These are phyloP conservation scores for Anthonomus grandis DNA, from an alignment of 1,140 invertebrate species.

Conservation along the genomic window DNA sequence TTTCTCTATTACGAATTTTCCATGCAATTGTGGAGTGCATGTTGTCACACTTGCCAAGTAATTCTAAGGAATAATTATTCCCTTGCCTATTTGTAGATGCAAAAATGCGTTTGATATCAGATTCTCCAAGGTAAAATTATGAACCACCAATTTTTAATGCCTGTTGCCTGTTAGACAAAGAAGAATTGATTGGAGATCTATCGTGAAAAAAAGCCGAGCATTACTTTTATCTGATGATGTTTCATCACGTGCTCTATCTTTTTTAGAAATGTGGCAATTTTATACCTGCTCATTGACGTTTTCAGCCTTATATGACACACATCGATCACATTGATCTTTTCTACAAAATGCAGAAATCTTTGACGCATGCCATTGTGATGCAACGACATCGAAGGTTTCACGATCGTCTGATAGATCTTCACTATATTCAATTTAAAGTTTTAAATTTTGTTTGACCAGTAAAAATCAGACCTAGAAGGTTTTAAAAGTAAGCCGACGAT, in stretches of 20 bases:
- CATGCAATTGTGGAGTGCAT: slow-evolving; percentile 1
- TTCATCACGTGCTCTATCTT: slow-evolving; percentile 3
- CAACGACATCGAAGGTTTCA: too few species aligned
- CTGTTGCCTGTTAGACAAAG: background rate
- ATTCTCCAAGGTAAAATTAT: slow-evolving; percentile 8
- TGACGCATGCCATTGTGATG: too few species aligned
- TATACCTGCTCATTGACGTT: background rate
- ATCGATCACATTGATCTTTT: slow-evolving; percentile 3
- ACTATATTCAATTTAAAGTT: too few species aligned
- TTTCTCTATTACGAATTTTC: background rate
- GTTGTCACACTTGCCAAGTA: background rate
- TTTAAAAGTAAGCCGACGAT: too few species aligned
- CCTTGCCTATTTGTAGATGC: background rate
- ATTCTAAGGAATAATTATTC: slow-evolving; percentile 1
- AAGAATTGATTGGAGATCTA: slow-evolving; percentile 3
- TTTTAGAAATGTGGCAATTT: background rate
- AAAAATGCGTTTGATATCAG: background rate
- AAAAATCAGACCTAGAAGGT: too few species aligned
- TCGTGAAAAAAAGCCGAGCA: background rate
- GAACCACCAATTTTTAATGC: slow-evolving; percentile 7
- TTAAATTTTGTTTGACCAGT: too few species aligned
- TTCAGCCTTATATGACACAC: background rate
- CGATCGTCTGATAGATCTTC: too few species aligned
- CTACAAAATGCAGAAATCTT: too few species aligned
- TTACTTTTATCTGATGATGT: slow-evolving; percentile 1